Base-by-base conservation (phyloP, 2,113 vertebrate species). In the Chrysemys picta region DNA sequence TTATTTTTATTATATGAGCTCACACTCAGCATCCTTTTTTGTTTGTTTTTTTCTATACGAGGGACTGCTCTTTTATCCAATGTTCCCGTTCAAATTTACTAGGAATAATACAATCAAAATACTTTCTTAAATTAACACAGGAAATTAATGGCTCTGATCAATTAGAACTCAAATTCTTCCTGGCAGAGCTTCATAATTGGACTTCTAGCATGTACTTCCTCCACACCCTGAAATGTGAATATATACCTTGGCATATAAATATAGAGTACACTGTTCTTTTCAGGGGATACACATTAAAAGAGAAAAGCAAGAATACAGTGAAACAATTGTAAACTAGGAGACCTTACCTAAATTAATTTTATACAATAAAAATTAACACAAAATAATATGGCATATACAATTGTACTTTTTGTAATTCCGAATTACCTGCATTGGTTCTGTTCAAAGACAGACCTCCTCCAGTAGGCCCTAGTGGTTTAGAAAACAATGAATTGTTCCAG, bases 401-500 rank as follows among this genome's bases (percentile, higher is more conserved):
- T 50, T 2, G 72, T 94, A 85, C 69, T 91, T 62, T 80, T 75
- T 75, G 90, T 16, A 54, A n/a, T 65, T 81, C 65, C 76, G 65
- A 31, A 31, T 94, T 98, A 99, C 99, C 98, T 98, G 98, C 93
- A 89, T 96, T 95, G 80, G 91, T 97, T 97, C 98, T 99, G 95
- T 96, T 98, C 96, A 99, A 98, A 90, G 98, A 95, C 65, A 99
- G n/a, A 91, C 98, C 99, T 87, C 98, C 97, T 92, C 98, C 98
- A 88, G 88, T 83, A 42, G 99, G 94, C 91, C 97, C 98, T 9
- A 99, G 84, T 0, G 98, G 96, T 97, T 98, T 98, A 56, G 98
- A 91, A 96, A 98, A 98, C 19, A 99, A 59, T 4, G 94, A 97
- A 94, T 97, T 98, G 93, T 97, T 98, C 99, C 99, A 99, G n/a